Conservation (phyloP, 2,888 invertebrate species). For the Melanophora roralis region DNA sequence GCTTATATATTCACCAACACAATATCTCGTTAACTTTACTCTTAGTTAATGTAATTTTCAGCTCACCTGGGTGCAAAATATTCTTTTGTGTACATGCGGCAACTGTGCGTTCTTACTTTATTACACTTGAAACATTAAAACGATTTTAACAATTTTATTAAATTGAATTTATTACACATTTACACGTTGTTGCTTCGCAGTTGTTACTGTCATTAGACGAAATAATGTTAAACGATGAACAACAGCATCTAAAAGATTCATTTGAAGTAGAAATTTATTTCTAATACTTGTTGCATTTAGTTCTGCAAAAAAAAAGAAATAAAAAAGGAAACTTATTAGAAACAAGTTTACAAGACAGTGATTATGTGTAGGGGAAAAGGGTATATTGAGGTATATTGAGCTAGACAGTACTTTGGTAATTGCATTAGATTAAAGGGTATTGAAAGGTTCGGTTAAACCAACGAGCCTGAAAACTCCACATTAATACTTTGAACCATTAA, state of each 20-base stretch:
- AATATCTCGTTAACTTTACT: conserved; percentile 33
- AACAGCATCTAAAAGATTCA: conserved; percentile 40
- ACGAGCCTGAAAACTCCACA: no score
- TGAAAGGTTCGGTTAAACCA: no score
- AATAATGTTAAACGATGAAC: not conserved
- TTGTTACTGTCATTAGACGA: conserved; percentile 42
- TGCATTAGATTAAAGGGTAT: no score
- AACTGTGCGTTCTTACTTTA: not conserved
- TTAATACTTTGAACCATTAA: no score
- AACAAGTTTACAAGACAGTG: conserved; percentile 38
- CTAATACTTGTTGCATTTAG: conserved; percentile 57
- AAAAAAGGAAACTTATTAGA: conserved; percentile 32
- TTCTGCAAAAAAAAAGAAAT: conserved; percentile 10
- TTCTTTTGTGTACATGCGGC: conserved; percentile 32
- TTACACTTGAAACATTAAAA: conserved; percentile 34
- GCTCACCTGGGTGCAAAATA: conserved; percentile 58
- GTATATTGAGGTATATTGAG: not conserved
- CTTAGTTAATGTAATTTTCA: conserved; percentile 57
- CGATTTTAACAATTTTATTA: conserved; percentile 76
- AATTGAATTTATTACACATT: conserved; percentile 76
- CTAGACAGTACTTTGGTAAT: not conserved
- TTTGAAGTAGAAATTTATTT: conserved; percentile 46
- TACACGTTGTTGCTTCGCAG: conserved; percentile 69
- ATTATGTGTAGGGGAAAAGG: conserved; percentile 14
- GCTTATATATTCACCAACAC: conserved; percentile 21